phyloP scores from a whole-genome alignment of 1,140 invertebrate genomes.

The Meloidogyne floridensis region DNA sequence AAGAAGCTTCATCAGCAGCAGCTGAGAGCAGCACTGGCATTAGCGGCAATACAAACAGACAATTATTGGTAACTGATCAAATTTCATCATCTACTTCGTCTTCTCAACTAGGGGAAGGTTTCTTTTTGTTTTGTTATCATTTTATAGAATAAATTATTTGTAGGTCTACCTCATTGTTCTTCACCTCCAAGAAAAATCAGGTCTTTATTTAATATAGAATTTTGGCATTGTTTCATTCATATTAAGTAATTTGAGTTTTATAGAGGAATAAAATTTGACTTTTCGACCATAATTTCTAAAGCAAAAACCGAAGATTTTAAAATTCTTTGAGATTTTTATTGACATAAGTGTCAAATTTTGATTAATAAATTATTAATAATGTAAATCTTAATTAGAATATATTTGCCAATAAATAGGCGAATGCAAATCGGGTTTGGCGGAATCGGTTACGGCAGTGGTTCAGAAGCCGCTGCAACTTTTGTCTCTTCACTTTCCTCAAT shows the following conservation, averaged over 20 bases:
- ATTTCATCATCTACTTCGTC: slow-evolving; percentile 4
- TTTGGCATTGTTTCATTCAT: too few relatives aligned
- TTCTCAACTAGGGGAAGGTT: background rate
- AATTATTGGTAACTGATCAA: background rate
- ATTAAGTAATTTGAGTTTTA: too few relatives aligned
- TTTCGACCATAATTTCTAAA: too few relatives aligned
- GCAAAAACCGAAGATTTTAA: too few relatives aligned
- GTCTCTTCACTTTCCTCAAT: slow-evolving; percentile 14
- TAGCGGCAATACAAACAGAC: background rate
- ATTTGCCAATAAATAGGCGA: slow-evolving; percentile 29
- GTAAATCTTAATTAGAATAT: too few relatives aligned
- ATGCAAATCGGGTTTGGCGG: slow-evolving; percentile 42
- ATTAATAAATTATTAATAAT: too few relatives aligned
- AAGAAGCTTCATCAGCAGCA: background rate
- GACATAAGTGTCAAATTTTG: too few relatives aligned
- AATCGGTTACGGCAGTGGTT: background rate
- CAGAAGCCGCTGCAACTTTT: slow-evolving; percentile 9
- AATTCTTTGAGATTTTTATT: too few relatives aligned
- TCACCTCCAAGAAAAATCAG: slow-evolving; percentile 30
- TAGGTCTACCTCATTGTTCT: slow-evolving; percentile 9
- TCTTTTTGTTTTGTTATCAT: background rate
- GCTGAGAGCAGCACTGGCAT: background rate
- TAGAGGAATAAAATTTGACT: too few relatives aligned
- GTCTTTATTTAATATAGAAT: slow-evolving; percentile 13
- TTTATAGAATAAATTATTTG: too few relatives aligned